Evolutionary conservation across 2,113 vertebrate species (phyloP), one percentile per base, ranked within the genome.

Genomic region (Suricata suricatta): DNA sequence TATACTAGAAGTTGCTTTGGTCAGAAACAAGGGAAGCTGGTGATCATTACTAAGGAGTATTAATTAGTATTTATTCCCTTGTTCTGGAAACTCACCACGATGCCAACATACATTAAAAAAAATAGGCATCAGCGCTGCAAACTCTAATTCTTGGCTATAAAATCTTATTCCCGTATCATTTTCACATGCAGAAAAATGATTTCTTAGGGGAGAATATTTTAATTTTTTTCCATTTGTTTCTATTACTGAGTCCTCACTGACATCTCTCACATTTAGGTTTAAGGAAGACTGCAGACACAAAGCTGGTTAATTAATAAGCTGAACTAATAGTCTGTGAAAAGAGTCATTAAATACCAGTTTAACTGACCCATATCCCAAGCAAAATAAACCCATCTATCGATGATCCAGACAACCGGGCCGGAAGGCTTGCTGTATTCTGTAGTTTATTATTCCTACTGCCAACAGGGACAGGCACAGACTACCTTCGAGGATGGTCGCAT

Each of bases 251-350:
- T 89, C 33, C 25, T 96, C 60, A 89, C 11, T 74, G 91, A 57
- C 11, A 88, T 86, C 52, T 89, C 82, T 93, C 82, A 84, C 31
- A 94, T 66, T 97, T 63, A 93, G 88, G 88, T 80, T 96, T 68
- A 97, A 88, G 57, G 66, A 85, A 96, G 54, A 83, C 35, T 44
- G 50, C 74, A 92, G 90, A 95, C 95, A 97, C 77, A 60, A 64
- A 88, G n/a, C 54, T 95, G 85, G 84, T 90, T 97, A 97, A 97
- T 97, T 97, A 98, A 98, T 97, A 98, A 97, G 92, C 66, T 85
- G 63, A 96, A 96, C 88, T 94, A 98, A 97, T 71, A 85, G 66
- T 63, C 90, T 96, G 96, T 97, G 97, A 96, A 97, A 72, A 90
- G 83, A 96, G 81, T 27, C 90, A 94, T 96, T 98, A 98, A 98